Conservation (phyloP, 2,113 vertebrate genomes). For the Etheostoma cragini region DNA sequence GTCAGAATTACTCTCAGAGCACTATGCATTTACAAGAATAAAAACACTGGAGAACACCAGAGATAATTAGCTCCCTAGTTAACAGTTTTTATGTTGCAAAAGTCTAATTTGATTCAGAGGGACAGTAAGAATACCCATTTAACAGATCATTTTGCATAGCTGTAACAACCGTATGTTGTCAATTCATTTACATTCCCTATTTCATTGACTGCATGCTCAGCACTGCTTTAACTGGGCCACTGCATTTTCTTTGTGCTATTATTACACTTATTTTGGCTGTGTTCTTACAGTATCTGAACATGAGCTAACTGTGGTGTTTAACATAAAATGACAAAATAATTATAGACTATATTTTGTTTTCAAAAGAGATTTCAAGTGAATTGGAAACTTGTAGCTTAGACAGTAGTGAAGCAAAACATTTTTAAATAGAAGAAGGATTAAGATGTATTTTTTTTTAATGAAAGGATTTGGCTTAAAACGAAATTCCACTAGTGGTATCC, state of each 20-base stretch:
- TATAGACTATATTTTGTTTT: not conserved
- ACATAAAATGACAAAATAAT: not conserved
- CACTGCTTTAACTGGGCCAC: not conserved
- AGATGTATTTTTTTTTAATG: slow-evolving; percentile 1
- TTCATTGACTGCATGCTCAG: not conserved
- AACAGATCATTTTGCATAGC: slow-evolving; percentile 8
- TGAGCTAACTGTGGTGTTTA: not conserved
- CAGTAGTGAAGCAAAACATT: not conserved
- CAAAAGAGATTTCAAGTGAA: not conserved
- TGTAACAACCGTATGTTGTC: not conserved
- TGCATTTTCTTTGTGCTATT: not conserved
- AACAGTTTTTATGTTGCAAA: slow-evolving; percentile 30
- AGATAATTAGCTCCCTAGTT: slow-evolving; percentile 46
- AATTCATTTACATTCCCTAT: not conserved
- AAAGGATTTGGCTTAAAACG: slow-evolving; percentile 19
- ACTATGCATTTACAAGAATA: slow-evolving; percentile 31
- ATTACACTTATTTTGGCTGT: not conserved
- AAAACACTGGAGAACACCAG: slow-evolving; percentile 34
- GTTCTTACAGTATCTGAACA: not conserved
- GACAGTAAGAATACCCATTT: slow-evolving; percentile 11
- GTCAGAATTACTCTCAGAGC: slow-evolving; percentile 22
- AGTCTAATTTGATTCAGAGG: slow-evolving; percentile 37
- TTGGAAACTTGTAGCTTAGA: not conserved
- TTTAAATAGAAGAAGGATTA: not conserved
- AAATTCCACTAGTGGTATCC: not conserved